A percentile compares a stretch with the other conserved stretches of the same genome.
Evolutionary conservation across 2,797 vertebrate genomes (phyloP).

Genomic region (Merluccius polli): DNA sequence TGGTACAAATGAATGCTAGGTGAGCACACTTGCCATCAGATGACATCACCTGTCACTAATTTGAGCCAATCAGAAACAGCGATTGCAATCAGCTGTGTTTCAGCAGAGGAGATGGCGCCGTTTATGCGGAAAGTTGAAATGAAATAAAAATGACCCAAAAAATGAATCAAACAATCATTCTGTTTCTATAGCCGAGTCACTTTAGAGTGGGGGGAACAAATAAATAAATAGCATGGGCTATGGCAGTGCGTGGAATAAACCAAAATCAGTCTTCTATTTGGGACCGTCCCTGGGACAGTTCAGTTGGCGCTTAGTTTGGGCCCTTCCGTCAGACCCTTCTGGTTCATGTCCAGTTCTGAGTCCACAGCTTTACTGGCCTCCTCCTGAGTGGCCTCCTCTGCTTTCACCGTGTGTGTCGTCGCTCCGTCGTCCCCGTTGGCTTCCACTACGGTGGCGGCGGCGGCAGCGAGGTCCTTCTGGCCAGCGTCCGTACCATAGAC

Average conservation of each 20-base stretch:
- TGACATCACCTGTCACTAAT: background rate
- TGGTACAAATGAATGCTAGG: background rate
- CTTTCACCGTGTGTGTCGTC: constrained; percentile 13
- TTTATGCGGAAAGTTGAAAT: background rate
- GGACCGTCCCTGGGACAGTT: constrained; percentile 71
- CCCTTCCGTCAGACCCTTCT: constrained; percentile 47
- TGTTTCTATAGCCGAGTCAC: constrained; percentile 30
- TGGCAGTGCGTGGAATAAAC: constrained; percentile 32
- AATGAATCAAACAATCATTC: background rate
- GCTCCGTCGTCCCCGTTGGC: constrained; percentile 23
- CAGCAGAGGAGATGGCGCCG: background rate
- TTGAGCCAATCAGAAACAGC: background rate
- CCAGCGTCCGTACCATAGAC: constrained; percentile 61
- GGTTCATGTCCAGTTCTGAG: constrained; percentile 34
- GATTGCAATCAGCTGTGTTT: background rate
- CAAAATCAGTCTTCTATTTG: constrained; percentile 72
- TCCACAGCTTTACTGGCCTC: constrained; percentile 24
- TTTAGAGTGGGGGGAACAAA: constrained; percentile 53
- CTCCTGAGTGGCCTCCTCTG: constrained; percentile 25
- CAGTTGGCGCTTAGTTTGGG: constrained; percentile 61
- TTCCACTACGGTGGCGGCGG: constrained; percentile 1
- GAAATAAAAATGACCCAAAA: background rate
- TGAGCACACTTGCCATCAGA: background rate
- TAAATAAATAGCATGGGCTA: constrained; percentile 65
- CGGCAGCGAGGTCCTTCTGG: background rate